Evolutionary conservation across 2,113 vertebrate genomes (phyloP).

Genomic region (Pterophyllum scalare): DNA sequence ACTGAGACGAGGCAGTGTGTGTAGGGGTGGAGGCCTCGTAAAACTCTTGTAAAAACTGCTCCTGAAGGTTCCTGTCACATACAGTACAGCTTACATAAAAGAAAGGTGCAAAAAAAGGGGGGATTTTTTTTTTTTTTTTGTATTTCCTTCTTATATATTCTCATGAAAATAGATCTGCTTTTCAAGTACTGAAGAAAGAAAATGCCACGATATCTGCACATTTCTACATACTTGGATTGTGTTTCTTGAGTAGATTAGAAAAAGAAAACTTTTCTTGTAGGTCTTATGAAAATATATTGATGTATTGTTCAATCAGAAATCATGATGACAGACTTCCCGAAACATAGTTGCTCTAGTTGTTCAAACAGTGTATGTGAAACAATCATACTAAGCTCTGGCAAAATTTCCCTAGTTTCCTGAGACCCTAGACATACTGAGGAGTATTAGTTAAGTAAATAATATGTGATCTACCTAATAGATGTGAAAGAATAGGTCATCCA

Average conservation of each 20-base stretch:
- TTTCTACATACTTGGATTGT: background rate
- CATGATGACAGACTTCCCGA: background rate
- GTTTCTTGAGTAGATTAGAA: background rate
- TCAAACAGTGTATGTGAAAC: background rate
- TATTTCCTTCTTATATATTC: background rate
- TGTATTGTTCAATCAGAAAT: background rate
- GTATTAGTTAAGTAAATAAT: background rate
- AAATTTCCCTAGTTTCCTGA: background rate
- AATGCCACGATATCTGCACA: background rate
- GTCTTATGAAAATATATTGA: background rate
- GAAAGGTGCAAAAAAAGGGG: background rate
- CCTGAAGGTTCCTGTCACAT: constrained; percentile 36
- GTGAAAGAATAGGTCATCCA: background rate
- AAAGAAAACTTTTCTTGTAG: background rate
- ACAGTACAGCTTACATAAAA: constrained; percentile 17
- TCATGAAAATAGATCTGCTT: constrained; percentile 22
- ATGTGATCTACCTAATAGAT: background rate
- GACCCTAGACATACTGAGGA: background rate
- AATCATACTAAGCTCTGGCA: background rate
- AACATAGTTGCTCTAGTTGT: background rate
- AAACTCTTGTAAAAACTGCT: constrained; percentile 43
- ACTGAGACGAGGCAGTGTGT: constrained; percentile 47
- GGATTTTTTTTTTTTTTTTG: background rate
- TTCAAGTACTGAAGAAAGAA: constrained; percentile 6
- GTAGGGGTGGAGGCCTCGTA: constrained; percentile 28